These are phyloP conservation scores for Tiliqua scincoides DNA, from an alignment of 2,113 vertebrate genomes.

Conservation along the genomic window DNA sequence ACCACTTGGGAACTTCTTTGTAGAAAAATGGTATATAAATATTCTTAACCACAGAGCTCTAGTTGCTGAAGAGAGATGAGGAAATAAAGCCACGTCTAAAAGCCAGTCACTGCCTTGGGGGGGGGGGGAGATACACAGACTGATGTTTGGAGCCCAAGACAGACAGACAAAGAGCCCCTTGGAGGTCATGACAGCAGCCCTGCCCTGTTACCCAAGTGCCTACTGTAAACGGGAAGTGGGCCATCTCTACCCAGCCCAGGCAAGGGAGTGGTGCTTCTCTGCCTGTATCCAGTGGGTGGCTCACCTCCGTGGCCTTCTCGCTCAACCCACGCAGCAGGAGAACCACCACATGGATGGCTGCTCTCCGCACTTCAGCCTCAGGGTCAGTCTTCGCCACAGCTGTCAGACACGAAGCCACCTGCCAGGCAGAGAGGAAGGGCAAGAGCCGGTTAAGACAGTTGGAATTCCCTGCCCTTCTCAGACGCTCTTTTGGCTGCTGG, in stretches of 20 bases:
- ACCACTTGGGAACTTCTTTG: no score
- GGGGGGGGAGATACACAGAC: no score
- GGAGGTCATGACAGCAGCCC: no score
- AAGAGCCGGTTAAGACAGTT: fast-evolving
- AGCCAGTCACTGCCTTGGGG: no score
- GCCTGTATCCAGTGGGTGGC: neutral
- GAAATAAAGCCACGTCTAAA: no score
- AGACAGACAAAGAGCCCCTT: no score
- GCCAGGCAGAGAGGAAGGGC: neutral
- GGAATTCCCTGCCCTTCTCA: neutral
- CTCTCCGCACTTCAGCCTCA: slow-evolving; percentile 88
- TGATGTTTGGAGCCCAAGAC: no score
- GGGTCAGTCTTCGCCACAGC: slow-evolving; percentile 86
- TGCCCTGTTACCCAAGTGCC: fast-evolving
- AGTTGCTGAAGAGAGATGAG: neutral
- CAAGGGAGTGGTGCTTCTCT: no score
- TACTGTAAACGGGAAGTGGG: no score
- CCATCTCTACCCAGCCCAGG: neutral
- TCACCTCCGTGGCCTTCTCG: slow-evolving; percentile 88
- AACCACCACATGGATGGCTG: slow-evolving; percentile 88
- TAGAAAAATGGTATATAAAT: no score
- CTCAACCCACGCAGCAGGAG: slow-evolving; percentile 89
- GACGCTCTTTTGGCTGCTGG: neutral
- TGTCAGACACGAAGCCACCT: slow-evolving; percentile 79
- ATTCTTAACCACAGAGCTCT: no score